Evolutionary conservation across 2,113 vertebrate genomes (phyloP).

Genomic region (Gnathonemus longibarbis): DNA sequence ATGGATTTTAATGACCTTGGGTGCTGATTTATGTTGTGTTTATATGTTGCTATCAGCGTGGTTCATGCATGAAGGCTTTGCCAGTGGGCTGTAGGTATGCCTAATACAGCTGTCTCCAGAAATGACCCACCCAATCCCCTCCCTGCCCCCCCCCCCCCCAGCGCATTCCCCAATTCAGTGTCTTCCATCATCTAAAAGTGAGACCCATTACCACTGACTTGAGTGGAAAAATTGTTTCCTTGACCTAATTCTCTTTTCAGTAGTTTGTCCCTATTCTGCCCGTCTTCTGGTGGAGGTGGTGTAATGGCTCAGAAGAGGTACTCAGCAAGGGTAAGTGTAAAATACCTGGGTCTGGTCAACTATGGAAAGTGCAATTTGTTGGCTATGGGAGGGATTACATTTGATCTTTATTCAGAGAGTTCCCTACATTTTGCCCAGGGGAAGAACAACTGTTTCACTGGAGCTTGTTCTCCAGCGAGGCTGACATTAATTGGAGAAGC

Average conservation of each 20-base stretch:
- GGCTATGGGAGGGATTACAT: background rate
- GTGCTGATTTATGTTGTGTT: background rate
- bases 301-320: background rate
- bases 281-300: background rate
- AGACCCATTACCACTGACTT: background rate
- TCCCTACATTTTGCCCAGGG: background rate
- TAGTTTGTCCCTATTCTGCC: background rate
- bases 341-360: background rate
- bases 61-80: background rate
- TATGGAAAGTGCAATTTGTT: background rate
- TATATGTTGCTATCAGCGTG: background rate
- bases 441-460: background rate
- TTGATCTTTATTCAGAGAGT: background rate
- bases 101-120: slow-evolving; percentile 4
- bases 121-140: background rate
- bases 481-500: background rate
- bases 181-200: background rate
- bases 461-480: background rate
- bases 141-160: background rate
- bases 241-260: slow-evolving; percentile 8
- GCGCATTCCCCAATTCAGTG: background rate
- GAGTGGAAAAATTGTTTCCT: slow-evolving; percentile 1
- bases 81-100: background rate
- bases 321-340: background rate
- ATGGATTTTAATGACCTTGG: background rate